Percentiles rank a stretch among this genome's conserved stretches.
phyloP scores from a whole-genome alignment of 2,888 invertebrate species.

The Choristoneura rosaceana region DNA sequence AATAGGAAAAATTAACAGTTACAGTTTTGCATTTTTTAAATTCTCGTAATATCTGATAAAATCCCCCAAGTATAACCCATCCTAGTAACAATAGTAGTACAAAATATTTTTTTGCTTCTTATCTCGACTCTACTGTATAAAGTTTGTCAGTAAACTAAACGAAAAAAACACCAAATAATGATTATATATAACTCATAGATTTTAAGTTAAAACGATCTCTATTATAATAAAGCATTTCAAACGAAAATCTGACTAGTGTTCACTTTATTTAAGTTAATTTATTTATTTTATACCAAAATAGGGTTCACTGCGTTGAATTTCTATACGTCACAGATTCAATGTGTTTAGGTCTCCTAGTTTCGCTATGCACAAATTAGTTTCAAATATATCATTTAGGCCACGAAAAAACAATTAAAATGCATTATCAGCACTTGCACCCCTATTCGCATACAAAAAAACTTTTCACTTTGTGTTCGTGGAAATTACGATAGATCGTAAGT shows the following conservation, averaged over 20 bases:
- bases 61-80: not conserved
- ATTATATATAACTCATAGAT: not conserved
- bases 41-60: not conserved
- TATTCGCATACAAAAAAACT: no score
- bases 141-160: slow-evolving; percentile 3
- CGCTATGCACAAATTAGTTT: slow-evolving; percentile 6
- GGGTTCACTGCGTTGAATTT: slow-evolving; percentile 5
- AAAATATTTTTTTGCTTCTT: not conserved
- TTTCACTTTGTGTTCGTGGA: no score
- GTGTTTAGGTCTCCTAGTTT: not conserved
- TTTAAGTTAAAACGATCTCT: slow-evolving; percentile 14
- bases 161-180: slow-evolving; percentile 18
- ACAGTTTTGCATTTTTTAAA: no score
- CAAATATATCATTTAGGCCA: not conserved
- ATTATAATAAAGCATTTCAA: slow-evolving; percentile 5
- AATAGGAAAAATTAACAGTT: no score
- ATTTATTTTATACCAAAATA: not conserved
- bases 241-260: not conserved
- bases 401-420: not conserved
- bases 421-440: not conserved
- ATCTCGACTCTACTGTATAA: slow-evolving; percentile 3
- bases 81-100: not conserved
- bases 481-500: no score
- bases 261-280: not conserved
- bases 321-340: not conserved